phyloP scores from a whole-genome alignment of 2,888 invertebrate genomes.

The Lordiphosa fenestrarum region DNA sequence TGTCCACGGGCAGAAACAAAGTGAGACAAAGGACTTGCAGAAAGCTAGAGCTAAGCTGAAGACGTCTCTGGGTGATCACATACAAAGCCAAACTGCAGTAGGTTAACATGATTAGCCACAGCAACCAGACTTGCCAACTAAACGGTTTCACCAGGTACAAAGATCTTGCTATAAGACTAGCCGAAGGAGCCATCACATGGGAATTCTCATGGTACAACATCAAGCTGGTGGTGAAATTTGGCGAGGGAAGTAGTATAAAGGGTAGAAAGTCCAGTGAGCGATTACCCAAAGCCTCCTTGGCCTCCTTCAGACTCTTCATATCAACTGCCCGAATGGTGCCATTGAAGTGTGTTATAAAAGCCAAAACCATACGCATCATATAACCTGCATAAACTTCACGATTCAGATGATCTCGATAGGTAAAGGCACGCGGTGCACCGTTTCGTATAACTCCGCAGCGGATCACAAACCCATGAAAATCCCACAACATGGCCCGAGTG shows the following conservation, averaged over 20 bases:
- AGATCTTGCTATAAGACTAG: slow-evolving; percentile 38
- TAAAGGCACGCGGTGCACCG: slow-evolving; percentile 50
- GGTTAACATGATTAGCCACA: slow-evolving; percentile 25
- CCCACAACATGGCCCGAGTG: slow-evolving; percentile 23
- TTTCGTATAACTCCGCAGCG: slow-evolving; percentile 37
- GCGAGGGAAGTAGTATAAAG: slow-evolving; percentile 34
- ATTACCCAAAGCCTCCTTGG: slow-evolving; percentile 26
- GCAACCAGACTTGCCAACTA: slow-evolving; percentile 27
- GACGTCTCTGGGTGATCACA: slow-evolving; percentile 19
- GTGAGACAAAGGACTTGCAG: slow-evolving; percentile 32
- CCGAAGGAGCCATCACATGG: slow-evolving; percentile 47
- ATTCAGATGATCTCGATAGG: slow-evolving; percentile 41
- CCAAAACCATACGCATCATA: slow-evolving; percentile 45
- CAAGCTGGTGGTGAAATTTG: slow-evolving; percentile 43
- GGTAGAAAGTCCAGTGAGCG: slow-evolving; percentile 51
- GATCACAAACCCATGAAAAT: slow-evolving; percentile 50
- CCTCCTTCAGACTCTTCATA: slow-evolving; percentile 24
- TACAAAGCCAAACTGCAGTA: slow-evolving; percentile 48
- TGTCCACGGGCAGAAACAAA: slow-evolving; percentile 34
- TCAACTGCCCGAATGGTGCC: slow-evolving; percentile 32
- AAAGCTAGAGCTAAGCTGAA: slow-evolving; percentile 33
- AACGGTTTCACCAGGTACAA: slow-evolving; percentile 49
- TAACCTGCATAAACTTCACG: slow-evolving; percentile 50
- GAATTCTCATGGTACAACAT: slow-evolving; percentile 45
- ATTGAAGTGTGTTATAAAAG: slow-evolving; percentile 58